Conservation (phyloP, 2,113 vertebrate genomes). For the Odocoileus hemionus region DNA sequence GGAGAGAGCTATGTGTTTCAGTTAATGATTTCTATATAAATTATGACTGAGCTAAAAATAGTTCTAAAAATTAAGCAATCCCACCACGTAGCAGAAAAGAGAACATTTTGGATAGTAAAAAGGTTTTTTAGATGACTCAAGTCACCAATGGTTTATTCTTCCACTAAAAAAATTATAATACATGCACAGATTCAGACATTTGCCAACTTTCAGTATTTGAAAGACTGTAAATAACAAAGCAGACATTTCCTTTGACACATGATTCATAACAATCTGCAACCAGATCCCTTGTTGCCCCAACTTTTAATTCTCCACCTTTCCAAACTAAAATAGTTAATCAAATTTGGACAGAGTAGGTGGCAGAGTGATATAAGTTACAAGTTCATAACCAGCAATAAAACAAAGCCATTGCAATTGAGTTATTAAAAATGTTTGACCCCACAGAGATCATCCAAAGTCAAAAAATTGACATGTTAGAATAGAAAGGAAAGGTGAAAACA, state of each 20-base stretch:
- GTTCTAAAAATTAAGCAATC: neutral
- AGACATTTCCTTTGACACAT: slow-evolving; percentile 31
- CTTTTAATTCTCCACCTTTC: slow-evolving; percentile 42
- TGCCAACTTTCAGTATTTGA: slow-evolving; percentile 23
- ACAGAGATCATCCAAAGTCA: neutral
- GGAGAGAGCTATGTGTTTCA: neutral
- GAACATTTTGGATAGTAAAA: neutral
- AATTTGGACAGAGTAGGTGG: neutral
- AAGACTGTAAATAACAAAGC: slow-evolving; percentile 36
- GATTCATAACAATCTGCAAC: slow-evolving; percentile 38
- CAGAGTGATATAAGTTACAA: neutral
- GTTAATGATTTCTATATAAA: slow-evolving; percentile 1
- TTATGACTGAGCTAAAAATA: slow-evolving; percentile 41
- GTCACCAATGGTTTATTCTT: slow-evolving; percentile 13
- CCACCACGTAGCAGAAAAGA: neutral
- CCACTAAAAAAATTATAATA: neutral
- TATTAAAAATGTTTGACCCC: neutral
- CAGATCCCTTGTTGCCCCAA: neutral
- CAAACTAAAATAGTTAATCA: slow-evolving; percentile 32
- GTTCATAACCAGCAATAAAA: slow-evolving; percentile 16
- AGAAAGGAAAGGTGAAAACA: neutral
- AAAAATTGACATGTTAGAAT: neutral
- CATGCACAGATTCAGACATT: neutral
- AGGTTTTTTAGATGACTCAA: slow-evolving; percentile 23
- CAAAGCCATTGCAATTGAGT: neutral